A percentile compares a stretch with the other conserved stretches of the same genome.
Conservation (phyloP, 2,888 invertebrate genomes). For the Cephus pulcher region DNA sequence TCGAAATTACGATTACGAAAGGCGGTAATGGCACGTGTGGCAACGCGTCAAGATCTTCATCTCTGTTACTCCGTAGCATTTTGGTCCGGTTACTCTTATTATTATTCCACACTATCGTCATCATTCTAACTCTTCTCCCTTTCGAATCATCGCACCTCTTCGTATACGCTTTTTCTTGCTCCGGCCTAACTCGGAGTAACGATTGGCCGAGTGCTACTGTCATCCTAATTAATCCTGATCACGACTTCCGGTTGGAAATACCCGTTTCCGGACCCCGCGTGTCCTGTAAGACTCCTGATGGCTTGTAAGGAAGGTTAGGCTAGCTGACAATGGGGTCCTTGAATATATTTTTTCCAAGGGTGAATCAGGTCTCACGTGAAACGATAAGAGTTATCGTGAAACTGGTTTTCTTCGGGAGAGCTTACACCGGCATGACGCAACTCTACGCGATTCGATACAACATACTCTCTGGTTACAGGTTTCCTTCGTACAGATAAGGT, state of each 20-base stretch:
- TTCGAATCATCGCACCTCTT: background rate
- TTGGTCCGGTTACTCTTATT: background rate
- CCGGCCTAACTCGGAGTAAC: background rate
- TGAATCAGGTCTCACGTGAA: background rate
- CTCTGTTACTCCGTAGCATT: background rate
- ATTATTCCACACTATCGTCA: background rate
- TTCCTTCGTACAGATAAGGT: background rate
- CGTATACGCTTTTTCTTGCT: background rate
- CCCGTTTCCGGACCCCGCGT: background rate
- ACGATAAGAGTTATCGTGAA: background rate
- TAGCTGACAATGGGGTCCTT: background rate
- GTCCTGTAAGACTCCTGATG: background rate
- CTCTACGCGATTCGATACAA: background rate
- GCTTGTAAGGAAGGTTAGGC: too few species aligned
- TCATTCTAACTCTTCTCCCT: background rate
- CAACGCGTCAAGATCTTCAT: constrained; percentile 7
- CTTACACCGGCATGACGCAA: background rate
- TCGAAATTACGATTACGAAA: constrained; percentile 23
- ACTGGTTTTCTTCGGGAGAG: background rate
- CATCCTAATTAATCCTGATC: background rate
- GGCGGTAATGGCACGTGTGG: constrained; percentile 17
- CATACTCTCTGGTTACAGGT: background rate
- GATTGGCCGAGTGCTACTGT: background rate
- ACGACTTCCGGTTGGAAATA: background rate
- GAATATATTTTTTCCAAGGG: background rate